These are phyloP conservation scores for Chaunax sp. DNA, from an alignment of 2,797 vertebrate species.

Conservation along the genomic window DNA sequence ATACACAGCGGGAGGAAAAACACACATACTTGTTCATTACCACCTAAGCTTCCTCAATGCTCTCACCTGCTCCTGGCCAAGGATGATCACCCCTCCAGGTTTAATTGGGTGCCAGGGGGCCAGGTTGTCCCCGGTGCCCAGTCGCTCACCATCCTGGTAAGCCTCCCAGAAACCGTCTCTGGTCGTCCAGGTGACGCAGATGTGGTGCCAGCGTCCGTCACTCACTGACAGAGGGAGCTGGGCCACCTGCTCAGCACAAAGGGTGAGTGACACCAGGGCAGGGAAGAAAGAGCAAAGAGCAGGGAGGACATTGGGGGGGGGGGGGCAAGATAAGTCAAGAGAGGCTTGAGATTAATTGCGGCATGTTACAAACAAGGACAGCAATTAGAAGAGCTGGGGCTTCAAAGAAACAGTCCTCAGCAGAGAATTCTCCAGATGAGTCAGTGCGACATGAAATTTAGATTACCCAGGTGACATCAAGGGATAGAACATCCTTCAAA, in stretches of 20 bases:
- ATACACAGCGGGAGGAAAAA: conserved; percentile 34
- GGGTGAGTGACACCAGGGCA: conserved; percentile 1
- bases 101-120: conserved; percentile 99
- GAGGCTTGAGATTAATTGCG: conserved; percentile 45
- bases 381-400: conserved; percentile 62
- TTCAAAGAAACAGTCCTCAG: conserved; percentile 62
- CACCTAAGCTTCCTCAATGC: conserved; percentile 9
- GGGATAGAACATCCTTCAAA: conserved; percentile 71
- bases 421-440: conserved; percentile 54
- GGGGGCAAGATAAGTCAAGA: not conserved
- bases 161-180: conserved; percentile 98
- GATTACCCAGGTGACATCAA: conserved; percentile 76
- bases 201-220: conserved; percentile 97
- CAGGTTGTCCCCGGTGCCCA: conserved; percentile 95
- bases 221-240: conserved; percentile 95
- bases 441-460: conserved; percentile 57
- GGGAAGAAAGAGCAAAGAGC: not conserved
- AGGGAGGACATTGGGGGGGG: not conserved
- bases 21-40: conserved; percentile 14
- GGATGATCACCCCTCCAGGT: conserved; percentile 94
- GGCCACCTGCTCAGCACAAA: conserved; percentile 85
- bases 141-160: conserved; percentile 96
- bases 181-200: conserved; percentile 98
- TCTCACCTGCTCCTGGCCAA: conserved; percentile 98
- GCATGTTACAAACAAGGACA: conserved; percentile 58